These are phyloP conservation scores for Cherax quadricarinatus DNA, from an alignment of 1,140 invertebrate genomes.

Conservation along the genomic window DNA sequence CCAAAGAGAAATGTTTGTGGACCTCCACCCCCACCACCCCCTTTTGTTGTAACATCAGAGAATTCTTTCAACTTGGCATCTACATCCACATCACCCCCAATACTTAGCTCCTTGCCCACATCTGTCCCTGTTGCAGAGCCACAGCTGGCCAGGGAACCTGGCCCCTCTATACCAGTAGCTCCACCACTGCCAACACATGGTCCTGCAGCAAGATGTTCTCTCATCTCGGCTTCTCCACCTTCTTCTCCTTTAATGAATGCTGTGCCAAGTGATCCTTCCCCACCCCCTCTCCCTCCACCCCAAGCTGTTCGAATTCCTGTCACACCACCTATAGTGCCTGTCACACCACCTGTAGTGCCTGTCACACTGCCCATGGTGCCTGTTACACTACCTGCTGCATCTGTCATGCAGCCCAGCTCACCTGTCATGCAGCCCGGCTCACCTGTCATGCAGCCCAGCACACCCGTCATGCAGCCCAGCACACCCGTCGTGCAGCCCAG, in stretches of 20 bases:
- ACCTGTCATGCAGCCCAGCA: no score
- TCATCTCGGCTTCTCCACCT: slow-evolving; percentile 74
- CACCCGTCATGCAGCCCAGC: background rate
- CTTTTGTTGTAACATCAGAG: slow-evolving; percentile 59
- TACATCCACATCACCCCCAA: slow-evolving; percentile 74
- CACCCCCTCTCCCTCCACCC: slow-evolving; percentile 59
- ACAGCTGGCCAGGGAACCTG: slow-evolving; percentile 51
- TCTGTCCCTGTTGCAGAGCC: slow-evolving; percentile 33
- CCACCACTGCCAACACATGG: slow-evolving; percentile 78
- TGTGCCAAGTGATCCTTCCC: slow-evolving; percentile 32
- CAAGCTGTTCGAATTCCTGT: slow-evolving; percentile 53
- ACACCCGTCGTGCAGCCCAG: no score
- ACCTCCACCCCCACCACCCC: slow-evolving; percentile 71
- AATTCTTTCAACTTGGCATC: slow-evolving; percentile 31
- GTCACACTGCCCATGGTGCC: background rate
- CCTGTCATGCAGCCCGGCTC: background rate
- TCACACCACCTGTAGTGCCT: background rate
- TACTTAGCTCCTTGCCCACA: slow-evolving; percentile 73
- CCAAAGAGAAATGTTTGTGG: slow-evolving; percentile 70
- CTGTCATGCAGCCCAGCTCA: background rate
- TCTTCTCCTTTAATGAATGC: slow-evolving; percentile 71
- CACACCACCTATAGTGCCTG: slow-evolving; percentile 13
- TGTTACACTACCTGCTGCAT: background rate
- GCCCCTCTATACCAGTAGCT: slow-evolving; percentile 49
- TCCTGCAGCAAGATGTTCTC: slow-evolving; percentile 76